Evolutionary conservation across 2,113 vertebrate species (phyloP), one percentile per base, ranked within the genome.

Genomic region (Scophthalmus maximus): DNA sequence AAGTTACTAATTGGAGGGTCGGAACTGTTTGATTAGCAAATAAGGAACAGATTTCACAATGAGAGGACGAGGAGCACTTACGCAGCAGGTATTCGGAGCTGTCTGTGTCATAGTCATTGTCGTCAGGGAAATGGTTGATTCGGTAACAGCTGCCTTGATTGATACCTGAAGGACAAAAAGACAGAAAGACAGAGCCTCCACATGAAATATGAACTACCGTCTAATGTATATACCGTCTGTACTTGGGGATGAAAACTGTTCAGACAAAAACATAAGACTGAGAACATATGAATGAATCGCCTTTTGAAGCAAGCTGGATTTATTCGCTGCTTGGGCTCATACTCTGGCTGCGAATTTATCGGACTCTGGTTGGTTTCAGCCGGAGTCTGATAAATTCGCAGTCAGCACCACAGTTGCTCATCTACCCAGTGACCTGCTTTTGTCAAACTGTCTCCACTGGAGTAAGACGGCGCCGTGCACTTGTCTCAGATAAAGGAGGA

Each of bases 101-200:
- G 94, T 99, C 98, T 0, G 98, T 98, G 94, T 99, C 98, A 0
- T 99, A 99, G 85, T 98, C 97, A 0, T 98, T 98, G 90, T 99
- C 98, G 32, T 99, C 97, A 20, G 98, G 97, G 87, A 99, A 99
- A 90, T 98, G 97, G 92, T 99, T 98, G 93, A 99, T 99, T 88
- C 96, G 90, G 93, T 96, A 98, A 84, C 98, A 99, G 88, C 94
- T 96, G 82, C 97, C 98, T 90, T 95, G 96, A 86, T 98, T 97
- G 88, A 97, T 94, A 62, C 97, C 98, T 99, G 87, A 20, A 67
- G 63, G 40, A 76, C 9, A 46, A 81, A 71, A 53, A 61, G 10
- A 65, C 32, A 76, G 32, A 72, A 11, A 32, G 10, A 49, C 10
- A 36, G 29, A 53, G 61, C 23, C 4, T 52, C 25, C 29, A 52